Evolutionary conservation across 2,113 vertebrate genomes (phyloP).

Genomic region (Bostrychus sinensis): DNA sequence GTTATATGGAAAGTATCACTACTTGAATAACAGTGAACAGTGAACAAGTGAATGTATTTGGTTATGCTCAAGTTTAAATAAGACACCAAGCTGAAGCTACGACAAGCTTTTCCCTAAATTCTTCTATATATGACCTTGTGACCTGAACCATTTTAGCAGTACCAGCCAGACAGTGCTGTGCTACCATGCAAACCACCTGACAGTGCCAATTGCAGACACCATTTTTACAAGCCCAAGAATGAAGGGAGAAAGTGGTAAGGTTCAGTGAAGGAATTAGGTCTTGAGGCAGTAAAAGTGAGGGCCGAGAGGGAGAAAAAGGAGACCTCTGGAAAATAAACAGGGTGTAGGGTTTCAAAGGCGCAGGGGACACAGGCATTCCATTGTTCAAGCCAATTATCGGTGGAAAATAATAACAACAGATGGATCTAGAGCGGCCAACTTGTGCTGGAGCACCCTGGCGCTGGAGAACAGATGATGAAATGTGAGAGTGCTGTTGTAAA

Average conservation of each 20-base stretch:
- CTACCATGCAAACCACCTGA: constrained; percentile 58
- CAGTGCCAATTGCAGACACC: constrained; percentile 83
- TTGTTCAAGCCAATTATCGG: constrained; percentile 99
- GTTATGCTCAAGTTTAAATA: too few relatives aligned
- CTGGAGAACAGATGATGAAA: constrained; percentile 97
- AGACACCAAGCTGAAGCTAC: too few relatives aligned
- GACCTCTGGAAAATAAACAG: constrained; percentile 87
- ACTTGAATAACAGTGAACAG: too few relatives aligned
- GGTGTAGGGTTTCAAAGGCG: constrained; percentile 96
- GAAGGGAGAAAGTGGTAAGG: constrained; percentile 18
- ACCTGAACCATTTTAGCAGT: too few relatives aligned
- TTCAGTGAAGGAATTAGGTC: constrained; percentile 9
- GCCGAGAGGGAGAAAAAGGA: constrained; percentile 39
- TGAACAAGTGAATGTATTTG: too few relatives aligned
- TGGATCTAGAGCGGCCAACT: constrained; percentile 96
- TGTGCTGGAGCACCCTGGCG: constrained; percentile 88
- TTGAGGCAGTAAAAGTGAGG: constrained; percentile 10
- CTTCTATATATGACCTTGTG: too few relatives aligned
- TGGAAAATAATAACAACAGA: constrained; percentile 99
- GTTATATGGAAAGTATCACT: too few relatives aligned
- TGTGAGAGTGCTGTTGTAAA: constrained; percentile 88
- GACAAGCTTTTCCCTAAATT: too few relatives aligned
- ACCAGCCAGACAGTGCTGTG: too few relatives aligned
- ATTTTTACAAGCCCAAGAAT: constrained; percentile 73
- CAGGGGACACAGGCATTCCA: constrained; percentile 96